Base-by-base conservation (phyloP, 2,888 invertebrate species). In the Chrysolina haemoptera region DNA sequence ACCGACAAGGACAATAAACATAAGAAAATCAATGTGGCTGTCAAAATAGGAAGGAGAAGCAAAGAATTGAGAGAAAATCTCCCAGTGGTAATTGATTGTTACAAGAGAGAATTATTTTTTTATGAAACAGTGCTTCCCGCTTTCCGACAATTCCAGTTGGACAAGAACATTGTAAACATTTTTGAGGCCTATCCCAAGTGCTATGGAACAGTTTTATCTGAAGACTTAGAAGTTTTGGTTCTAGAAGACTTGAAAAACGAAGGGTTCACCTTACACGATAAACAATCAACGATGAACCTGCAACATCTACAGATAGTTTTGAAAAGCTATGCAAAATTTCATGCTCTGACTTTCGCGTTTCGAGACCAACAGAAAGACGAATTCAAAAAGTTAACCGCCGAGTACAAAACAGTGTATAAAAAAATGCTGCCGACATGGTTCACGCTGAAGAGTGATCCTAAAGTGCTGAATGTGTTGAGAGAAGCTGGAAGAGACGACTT, bases 91-190 rank as follows among this genome's bases (percentile, higher is more conserved):
- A 1, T 3, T 12, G 65, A 53, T 11, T 55, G 46, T 6, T 78
- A 74, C 46, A 70, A 59, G 11, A 67, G 76, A 5, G 78, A 78
- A 53, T 69, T 74, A 46, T 69, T 62, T 27, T 5, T 27, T 27
- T 27, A 27, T 27, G 27, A 27, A 1, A 70, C 68, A 53, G 55
- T 78, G 11, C 14, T 76, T 41, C 74, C 74, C 16, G 62, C 68
- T 11, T 78, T 78, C 63, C 43, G 46, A 22, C n/a, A 68, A 35
- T 66, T 77, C 41, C 77, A 77, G 65, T 66, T 62, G 12, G 68
- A 73, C 53, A 55, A 62, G 10, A 50, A 43, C 8, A 67, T 71
- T 48, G 10, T 12, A 10, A 35, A 35, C 0, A 66, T 35, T 18
- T 67, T 76, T 63, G 12, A 48, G 11, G 68, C 72, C 48, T 0